Base-by-base conservation (phyloP, 2,888 invertebrate species). In the Eubasilissa splendida region DNA sequence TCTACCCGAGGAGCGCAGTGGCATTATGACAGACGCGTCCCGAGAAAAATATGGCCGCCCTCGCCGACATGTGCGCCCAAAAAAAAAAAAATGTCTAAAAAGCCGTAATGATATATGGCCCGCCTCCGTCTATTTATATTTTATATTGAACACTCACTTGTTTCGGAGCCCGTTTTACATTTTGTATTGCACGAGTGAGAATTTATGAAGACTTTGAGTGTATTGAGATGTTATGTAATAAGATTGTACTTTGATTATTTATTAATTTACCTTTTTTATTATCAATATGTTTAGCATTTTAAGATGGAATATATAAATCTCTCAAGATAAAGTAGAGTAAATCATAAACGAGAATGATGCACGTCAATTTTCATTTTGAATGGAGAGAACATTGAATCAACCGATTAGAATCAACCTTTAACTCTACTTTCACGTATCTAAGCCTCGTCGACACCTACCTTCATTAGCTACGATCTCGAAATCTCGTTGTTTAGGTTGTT, bases 61-160 rank as follows among this genome's bases (percentile, higher is more conserved):
- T 53, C 71, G 54, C 78, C 59, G 65, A 73, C 78, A 74, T 74
- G 79, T 74, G 74, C 66, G 66, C 74, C 56, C 74, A 66, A 73
- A 79, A 74, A 79, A 73, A 79, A 74, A 79, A 68, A 42, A 33
- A 50, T 68, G 78, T 63, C 53, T 52, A 78, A 78, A 78, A 78
- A 71, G 59, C 50, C 10, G 65, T 66, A 58, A 74, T 74, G 79
- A 79, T 65, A 75, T 74, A 79, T 58, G 56, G 66, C 66, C 73
- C 79, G 74, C 79, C 79, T 79, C 66, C 79, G 58, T 59, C 78
- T 78, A 78, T 78, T 60, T 78, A 63, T 78, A 68, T 68, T 68
- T 42, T 50, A n/a, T 68, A 77, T 77, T 77, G 77, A 77, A 70
- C 58, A 70, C 77, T 77, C 79, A 66, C 75, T 75, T 79, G 56